Evolutionary conservation across 2,888 invertebrate species (phyloP).

Genomic region (Branchellion lobata): DNA sequence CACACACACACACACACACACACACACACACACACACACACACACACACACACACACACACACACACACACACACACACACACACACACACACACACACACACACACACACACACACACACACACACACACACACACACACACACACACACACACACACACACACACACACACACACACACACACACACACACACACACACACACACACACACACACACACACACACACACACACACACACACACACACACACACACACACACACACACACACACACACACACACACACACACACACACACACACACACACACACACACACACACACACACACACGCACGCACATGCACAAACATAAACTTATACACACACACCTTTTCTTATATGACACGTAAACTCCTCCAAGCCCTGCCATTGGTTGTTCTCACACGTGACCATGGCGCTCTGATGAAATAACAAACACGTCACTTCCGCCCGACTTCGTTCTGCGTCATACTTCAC

Average conservation of each 20-base stretch:
- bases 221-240: constrained; percentile 19
- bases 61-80: no score
- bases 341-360: no score
- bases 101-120: no score
- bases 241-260: constrained; percentile 25
- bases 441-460: constrained; percentile 36
- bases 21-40: no score
- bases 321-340: neutral
- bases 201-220: no score
- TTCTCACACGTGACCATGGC: constrained; percentile 28
- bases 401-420: constrained; percentile 33
- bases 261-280: constrained; percentile 12
- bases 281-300: neutral
- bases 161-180: no score
- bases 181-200: no score
- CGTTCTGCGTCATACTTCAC: constrained; percentile 2
- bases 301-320: neutral
- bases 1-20: no score
- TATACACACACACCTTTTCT: neutral
- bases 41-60: no score
- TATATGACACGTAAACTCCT: constrained; percentile 4
- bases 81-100: no score
- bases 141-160: no score
- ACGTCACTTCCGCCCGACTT: constrained; percentile 35
- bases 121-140: no score